phyloP scores from a whole-genome alignment of 2,888 invertebrate genomes.

The Apamea anceps region DNA sequence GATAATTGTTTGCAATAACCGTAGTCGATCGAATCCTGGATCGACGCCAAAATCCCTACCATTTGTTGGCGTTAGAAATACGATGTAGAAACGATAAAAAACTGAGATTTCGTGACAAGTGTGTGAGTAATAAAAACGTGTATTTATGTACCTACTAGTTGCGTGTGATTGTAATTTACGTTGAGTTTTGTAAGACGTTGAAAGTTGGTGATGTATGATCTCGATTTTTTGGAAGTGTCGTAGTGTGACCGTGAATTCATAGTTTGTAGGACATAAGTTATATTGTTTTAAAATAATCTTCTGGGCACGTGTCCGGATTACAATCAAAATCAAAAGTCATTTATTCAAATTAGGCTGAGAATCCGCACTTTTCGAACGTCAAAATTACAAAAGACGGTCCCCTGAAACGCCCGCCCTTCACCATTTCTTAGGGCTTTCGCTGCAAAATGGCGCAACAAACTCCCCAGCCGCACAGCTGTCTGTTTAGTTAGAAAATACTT shows the following conservation, averaged over 20 bases:
- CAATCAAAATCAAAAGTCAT: no score
- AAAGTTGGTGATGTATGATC: conserved; percentile 53
- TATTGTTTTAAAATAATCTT: conserved; percentile 27
- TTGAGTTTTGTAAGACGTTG: no score
- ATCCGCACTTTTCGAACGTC: no score
- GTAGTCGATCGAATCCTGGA: conserved; percentile 71
- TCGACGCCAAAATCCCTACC: conserved; percentile 70
- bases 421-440: no score
- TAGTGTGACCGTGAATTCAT: not conserved
- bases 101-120: conserved; percentile 50
- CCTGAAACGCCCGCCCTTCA: no score
- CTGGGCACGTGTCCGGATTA: not conserved
- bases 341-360: no score
- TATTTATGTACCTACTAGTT: conserved; percentile 56
- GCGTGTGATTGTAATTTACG: conserved; percentile 58
- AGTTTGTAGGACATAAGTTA: not conserved
- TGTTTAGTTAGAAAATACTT: no score
- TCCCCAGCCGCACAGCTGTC: no score
- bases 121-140: conserved; percentile 54
- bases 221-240: conserved; percentile 8
- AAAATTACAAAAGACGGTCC: no score
- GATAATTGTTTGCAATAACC: conserved; percentile 72
- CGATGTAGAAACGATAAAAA: conserved; percentile 54
- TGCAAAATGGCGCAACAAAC: no score
- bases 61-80: conserved; percentile 63